Conservation (phyloP, 2,113 vertebrate genomes). For the Anolis sagrei region DNA sequence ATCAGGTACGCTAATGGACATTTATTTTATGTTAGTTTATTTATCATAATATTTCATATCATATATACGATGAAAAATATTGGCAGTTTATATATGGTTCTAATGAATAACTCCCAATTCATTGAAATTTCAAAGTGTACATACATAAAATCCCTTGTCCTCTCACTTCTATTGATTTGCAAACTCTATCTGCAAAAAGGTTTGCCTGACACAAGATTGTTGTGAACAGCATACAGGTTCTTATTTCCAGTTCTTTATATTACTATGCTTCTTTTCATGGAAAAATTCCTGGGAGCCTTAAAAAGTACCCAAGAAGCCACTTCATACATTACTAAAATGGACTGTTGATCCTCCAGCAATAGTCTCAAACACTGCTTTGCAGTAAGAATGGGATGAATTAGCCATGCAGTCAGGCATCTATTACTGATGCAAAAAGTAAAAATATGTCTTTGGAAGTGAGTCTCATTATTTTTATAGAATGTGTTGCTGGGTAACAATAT, state of each 20-base stretch:
- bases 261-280: not conserved
- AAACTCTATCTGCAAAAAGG: not conserved
- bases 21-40: not conserved
- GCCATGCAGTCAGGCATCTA: not conserved
- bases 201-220: not conserved
- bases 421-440: not conserved
- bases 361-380: not conserved
- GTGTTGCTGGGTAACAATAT: not conserved
- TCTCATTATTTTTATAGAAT: not conserved
- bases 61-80: not conserved
- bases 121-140: not conserved
- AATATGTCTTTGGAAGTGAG: not conserved
- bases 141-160: not conserved
- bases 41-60: not conserved
- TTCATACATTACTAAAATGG: not conserved
- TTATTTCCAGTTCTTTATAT: not conserved
- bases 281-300: not conserved
- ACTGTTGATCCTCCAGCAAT: not conserved
- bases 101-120: not conserved
- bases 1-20: not conserved
- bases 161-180: not conserved
- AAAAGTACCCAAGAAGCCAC: not conserved
- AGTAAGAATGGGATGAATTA: not conserved
- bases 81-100: too few species aligned
- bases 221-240: not conserved